Percentiles rank a stretch among this genome's conserved stretches.
phyloP scores from a whole-genome alignment of 2,113 vertebrate genomes.

The Actinemys pallida region DNA sequence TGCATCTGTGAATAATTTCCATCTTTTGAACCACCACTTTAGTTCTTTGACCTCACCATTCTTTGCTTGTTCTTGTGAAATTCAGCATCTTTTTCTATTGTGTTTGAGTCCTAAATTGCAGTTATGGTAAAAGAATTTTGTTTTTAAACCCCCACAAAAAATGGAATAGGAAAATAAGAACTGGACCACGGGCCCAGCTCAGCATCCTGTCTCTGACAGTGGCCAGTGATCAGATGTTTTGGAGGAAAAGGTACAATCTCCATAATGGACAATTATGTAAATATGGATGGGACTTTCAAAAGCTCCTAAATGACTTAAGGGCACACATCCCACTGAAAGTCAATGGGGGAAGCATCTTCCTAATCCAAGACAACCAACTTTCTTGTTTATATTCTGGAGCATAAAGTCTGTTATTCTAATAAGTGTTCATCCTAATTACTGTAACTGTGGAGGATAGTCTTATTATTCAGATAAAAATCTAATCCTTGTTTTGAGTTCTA shows the following conservation, averaged over 20 bases:
- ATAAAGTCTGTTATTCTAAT: background rate
- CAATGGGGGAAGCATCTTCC: background rate
- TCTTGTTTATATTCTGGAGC: background rate
- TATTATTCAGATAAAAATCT: background rate
- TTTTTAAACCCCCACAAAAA: background rate
- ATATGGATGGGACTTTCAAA: conserved; percentile 2
- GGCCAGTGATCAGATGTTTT: background rate
- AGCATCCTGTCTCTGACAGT: background rate
- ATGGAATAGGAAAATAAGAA: background rate
- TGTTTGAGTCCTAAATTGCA: background rate
- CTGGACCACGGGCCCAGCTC: accelerated
- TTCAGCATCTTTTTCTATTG: background rate
- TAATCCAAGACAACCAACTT: background rate
- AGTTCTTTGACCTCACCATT: background rate
- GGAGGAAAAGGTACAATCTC: background rate
- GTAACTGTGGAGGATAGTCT: background rate
- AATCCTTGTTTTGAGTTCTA: background rate
- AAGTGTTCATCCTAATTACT: background rate
- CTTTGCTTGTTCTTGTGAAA: background rate
- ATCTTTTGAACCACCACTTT: background rate
- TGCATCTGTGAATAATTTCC: background rate
- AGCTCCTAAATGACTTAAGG: background rate
- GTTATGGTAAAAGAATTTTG: background rate
- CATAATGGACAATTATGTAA: background rate
- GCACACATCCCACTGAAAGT: background rate